A percentile compares a stretch with the other conserved stretches of the same genome.
Evolutionary conservation across 2,113 vertebrate species (phyloP).

Genomic region (Spheniscus mendiculus): DNA sequence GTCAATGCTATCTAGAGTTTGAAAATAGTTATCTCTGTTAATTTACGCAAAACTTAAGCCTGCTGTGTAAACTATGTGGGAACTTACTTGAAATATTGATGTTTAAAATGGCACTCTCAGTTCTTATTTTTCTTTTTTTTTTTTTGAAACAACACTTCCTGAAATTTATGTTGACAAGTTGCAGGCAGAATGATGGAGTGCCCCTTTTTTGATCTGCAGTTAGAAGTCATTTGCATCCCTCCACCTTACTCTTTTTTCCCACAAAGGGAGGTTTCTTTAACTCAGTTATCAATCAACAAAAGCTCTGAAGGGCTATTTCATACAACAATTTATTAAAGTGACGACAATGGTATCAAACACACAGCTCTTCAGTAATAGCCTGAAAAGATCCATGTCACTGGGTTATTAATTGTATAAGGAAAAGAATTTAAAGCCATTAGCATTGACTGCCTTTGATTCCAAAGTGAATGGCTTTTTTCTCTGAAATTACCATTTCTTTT

Average conservation of each 20-base stretch:
- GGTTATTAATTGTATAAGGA: constrained; percentile 42
- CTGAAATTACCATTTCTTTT: not conserved
- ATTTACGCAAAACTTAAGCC: not conserved
- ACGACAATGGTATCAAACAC: constrained; percentile 2
- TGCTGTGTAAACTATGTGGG: not conserved
- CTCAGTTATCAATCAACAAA: constrained; percentile 54
- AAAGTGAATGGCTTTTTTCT: not conserved
- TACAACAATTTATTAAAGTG: constrained; percentile 53
- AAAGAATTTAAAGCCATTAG: constrained; percentile 44
- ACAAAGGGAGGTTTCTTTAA: constrained; percentile 38
- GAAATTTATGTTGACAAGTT: constrained; percentile 30
- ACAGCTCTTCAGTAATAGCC: constrained; percentile 42
- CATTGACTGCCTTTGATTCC: not conserved
- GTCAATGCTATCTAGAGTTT: not conserved
- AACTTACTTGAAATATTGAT: constrained; percentile 2
- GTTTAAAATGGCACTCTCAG: not conserved
- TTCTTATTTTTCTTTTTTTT: not conserved
- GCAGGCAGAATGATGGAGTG: constrained; percentile 42
- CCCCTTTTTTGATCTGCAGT: constrained; percentile 29
- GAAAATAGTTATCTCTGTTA: not conserved
- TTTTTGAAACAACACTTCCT: not conserved
- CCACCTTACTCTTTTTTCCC: not conserved
- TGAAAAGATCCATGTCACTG: constrained; percentile 35
- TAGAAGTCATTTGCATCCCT: constrained; percentile 51
- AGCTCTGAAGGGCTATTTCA: constrained; percentile 47